Evolutionary conservation across 2,113 vertebrate genomes (phyloP), one percentile per base, ranked within the genome.

Genomic region (Seriola aureovittata): DNA sequence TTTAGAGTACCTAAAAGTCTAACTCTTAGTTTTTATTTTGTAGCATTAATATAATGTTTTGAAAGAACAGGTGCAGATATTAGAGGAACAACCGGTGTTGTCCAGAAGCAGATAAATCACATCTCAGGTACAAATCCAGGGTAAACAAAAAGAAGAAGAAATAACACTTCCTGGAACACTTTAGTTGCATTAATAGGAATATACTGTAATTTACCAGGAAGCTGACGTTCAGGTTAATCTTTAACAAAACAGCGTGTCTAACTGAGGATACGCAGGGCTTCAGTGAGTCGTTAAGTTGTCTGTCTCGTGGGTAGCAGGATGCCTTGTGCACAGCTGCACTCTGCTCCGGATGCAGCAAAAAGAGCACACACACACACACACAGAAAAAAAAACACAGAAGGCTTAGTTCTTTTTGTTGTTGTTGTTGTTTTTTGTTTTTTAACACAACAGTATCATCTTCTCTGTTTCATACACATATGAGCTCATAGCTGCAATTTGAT

Each of bases 311-410:
- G 77, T 84, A 78, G 94, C 94, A 95, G 94, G 94, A 95, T 94
- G 94, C 88, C 88, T 94, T 76, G 73, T 90, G 86, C 92, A 94
- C 95, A 94, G 94, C 94, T 94, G 94, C 88, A 82, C 84, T 91
- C 88, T 93, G 93, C 94, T 94, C 94, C 94, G 93, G 95, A 95
- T 96, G 94, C 93, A 92, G 88, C 91, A 90, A 87, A 85, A 81
- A 76, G 77, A 74, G 67, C 75, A 55, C 59, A 38, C 25, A 44
- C 46, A 73, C 23, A 66, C 67, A 70, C 64, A 36, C 70, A 46
- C 19, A 59, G 23, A 36, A 13, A 85, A 66, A 81, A 80, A 71
- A 81, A 29, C 55, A 75, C 40, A 59, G n/a, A 32, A 38, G 46
- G 57, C 62, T 73, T 57, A 16, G 32, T 14, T 29, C 17, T 40